These are phyloP conservation scores for Oreochromis niloticus DNA, from an alignment of 2,113 vertebrate genomes.

Conservation along the genomic window DNA sequence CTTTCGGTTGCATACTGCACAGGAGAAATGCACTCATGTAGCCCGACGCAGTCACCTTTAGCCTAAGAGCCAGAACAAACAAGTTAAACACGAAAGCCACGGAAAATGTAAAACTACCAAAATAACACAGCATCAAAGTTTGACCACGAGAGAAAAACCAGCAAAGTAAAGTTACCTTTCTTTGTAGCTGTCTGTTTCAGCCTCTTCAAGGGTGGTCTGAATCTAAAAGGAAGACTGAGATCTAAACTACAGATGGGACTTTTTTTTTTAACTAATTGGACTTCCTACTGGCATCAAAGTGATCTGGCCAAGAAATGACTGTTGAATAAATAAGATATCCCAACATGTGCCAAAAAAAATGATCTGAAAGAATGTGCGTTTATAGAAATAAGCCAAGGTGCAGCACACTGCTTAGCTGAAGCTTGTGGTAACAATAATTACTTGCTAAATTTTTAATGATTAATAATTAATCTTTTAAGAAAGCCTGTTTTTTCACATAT, in stretches of 20 bases:
- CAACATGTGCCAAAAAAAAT: slow-evolving; percentile 1
- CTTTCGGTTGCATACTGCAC: neutral
- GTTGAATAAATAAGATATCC: slow-evolving; percentile 22
- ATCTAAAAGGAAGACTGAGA: neutral
- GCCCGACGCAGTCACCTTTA: neutral
- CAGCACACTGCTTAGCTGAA: neutral
- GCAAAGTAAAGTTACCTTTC: neutral
- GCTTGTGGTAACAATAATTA: neutral
- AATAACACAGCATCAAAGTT: neutral
- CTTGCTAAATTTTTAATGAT: neutral
- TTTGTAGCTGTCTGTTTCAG: neutral
- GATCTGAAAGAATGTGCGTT: neutral
- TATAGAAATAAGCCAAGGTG: neutral
- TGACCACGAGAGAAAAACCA: neutral
- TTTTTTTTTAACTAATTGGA: slow-evolving; percentile 19
- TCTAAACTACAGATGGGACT: slow-evolving; percentile 28
- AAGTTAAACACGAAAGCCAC: neutral
- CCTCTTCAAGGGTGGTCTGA: neutral
- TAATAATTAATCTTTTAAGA: neutral
- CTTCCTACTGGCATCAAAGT: slow-evolving; percentile 22
- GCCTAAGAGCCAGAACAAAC: neutral
- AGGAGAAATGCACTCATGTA: neutral
- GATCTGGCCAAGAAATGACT: neutral
- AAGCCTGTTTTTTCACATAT: neutral
- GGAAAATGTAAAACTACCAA: neutral